Evolutionary conservation across 2,797 vertebrate species (phyloP), one percentile per base, ranked within the genome.

Genomic region (Hippopotamyrus pictus): DNA sequence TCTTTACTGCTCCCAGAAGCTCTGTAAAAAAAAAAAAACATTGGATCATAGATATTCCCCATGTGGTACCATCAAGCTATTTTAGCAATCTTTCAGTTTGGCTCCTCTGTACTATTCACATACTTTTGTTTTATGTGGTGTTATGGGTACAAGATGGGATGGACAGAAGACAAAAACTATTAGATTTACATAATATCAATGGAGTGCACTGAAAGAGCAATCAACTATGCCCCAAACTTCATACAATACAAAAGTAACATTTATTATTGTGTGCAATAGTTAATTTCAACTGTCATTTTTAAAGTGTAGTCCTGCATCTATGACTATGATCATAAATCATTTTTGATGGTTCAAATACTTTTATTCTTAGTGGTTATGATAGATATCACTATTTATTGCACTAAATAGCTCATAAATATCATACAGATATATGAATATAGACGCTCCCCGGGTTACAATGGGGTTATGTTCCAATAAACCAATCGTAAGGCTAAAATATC

Each of bases 1-100:
- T 46, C 83, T 53, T 51, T 69, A 86, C 83, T 37, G 51, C 83
- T 73, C 83, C 83, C 89, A 62, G 44, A 51, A 25, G 59, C 46
- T 50, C 62, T 29, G 33, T 86, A 8, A 73, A 37, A 54, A 86
- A 54, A 86, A 33, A 85, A 87, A 33, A 73, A 87, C 84, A 89
- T 41, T 48, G 57, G 83, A 89, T 54, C 62, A 89, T n/a, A 53
- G 59, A 33, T 73, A 73, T 65, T 87, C 59, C 46, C 89, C 19
- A 46, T 29, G 59, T 65, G 62, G 83, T 6, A 69, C 59, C 29
- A 12, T 33, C 65, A 17, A 65, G 59, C 53, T 65, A 69, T 69
- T 65, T 89, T 29, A 85, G 54, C 53, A 22, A 22, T 25, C 19
- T 65, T 62, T n/a, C 9, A 54, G 12, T 51, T 51, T 83, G 53